A percentile compares a stretch with the other conserved stretches of the same genome.
phyloP scores from a whole-genome alignment of 2,797 vertebrate species.

The Gorsachius magnificus region DNA sequence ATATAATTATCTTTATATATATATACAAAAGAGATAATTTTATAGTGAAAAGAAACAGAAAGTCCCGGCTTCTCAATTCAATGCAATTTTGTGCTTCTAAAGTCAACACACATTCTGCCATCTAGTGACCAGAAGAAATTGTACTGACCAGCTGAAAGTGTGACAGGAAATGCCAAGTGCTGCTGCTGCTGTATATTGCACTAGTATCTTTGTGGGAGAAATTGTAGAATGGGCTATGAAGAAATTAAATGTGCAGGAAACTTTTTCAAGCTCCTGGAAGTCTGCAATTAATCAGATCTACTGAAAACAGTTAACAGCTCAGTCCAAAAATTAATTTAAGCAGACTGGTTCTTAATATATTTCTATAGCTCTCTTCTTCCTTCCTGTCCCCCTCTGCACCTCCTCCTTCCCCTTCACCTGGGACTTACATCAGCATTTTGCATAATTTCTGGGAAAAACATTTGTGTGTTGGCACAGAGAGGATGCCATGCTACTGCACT shows the following conservation, averaged over 20 bases:
- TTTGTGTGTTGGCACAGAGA: neutral
- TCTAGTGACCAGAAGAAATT: slow-evolving; percentile 67
- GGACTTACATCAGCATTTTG: neutral
- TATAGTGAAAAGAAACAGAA: neutral
- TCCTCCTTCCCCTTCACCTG: neutral
- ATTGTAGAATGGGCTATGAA: neutral
- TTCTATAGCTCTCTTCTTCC: neutral
- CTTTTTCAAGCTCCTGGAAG: neutral
- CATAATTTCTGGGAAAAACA: neutral
- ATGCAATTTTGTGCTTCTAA: neutral
- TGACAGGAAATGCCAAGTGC: neutral
- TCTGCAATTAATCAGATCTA: neutral
- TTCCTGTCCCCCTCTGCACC: neutral
- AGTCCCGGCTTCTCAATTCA: neutral
- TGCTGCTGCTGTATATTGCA: neutral
- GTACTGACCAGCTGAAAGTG: neutral
- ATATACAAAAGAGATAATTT: neutral
- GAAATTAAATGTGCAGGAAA: neutral
- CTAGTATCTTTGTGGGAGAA: neutral
- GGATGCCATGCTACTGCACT: neutral
- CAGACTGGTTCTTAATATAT: neutral
- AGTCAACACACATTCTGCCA: slow-evolving; percentile 62
- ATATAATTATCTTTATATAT: neutral
- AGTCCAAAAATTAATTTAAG: neutral
- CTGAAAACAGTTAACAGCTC: neutral